Conservation (phyloP, 2,888 invertebrate genomes). For the Hyposoter didymator region DNA sequence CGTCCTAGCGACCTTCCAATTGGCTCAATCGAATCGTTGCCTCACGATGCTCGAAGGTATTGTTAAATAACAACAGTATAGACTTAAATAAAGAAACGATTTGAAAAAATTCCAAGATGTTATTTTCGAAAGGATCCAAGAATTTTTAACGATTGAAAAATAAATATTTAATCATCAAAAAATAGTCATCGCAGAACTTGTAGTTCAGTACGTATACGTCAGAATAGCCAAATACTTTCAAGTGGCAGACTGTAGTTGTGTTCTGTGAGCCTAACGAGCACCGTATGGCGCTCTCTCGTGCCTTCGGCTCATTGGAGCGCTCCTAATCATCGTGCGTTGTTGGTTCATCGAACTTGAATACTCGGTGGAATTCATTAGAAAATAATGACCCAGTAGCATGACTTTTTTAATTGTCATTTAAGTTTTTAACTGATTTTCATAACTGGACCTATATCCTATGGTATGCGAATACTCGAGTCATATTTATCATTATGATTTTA, state of each 20-base stretch:
- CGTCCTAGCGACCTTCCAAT: slow-evolving; percentile 68
- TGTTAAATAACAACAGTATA: not conserved
- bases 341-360: not conserved
- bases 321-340: not conserved
- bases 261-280: not conserved
- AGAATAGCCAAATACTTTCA: not conserved
- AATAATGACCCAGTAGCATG: not conserved
- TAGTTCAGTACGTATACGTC: not conserved
- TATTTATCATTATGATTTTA: not conserved
- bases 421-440: not conserved
- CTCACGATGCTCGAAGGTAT: slow-evolving; percentile 78
- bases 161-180: too few relatives aligned
- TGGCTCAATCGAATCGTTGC: slow-evolving; percentile 75
- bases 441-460: not conserved
- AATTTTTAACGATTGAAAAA: too few relatives aligned
- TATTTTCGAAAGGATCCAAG: not conserved
- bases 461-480: not conserved
- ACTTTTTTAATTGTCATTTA: not conserved
- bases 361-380: not conserved
- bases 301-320: not conserved
- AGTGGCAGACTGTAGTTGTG: not conserved
- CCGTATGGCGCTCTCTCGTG: not conserved
- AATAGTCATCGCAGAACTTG: not conserved
- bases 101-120: not conserved
- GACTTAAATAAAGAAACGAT: not conserved